phyloP scores from a whole-genome alignment of 2,113 vertebrate genomes.

The Chlorocebus sabaeus region DNA sequence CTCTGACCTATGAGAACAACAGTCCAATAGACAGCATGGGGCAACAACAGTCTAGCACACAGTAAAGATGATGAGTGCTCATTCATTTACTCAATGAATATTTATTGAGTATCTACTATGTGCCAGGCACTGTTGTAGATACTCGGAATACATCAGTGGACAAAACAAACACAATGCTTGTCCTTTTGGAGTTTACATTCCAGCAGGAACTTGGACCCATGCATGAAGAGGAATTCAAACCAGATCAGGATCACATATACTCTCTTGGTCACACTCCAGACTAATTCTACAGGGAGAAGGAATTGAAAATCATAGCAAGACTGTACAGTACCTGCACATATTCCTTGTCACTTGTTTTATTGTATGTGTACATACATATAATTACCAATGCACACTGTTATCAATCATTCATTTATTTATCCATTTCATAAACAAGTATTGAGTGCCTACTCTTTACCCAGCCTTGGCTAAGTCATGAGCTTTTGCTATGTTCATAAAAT shows the following conservation, averaged over 20 bases:
- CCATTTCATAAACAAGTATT: background rate
- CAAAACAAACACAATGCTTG: background rate
- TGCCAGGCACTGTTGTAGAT: background rate
- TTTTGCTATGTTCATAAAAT: background rate
- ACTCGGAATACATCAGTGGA: background rate
- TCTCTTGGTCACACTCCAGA: background rate
- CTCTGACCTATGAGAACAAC: background rate
- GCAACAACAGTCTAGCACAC: background rate
- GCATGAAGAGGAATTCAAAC: background rate
- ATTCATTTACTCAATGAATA: background rate
- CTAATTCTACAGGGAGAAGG: background rate
- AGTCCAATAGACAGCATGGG: background rate
- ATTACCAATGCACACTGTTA: background rate
- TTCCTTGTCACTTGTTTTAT: background rate
- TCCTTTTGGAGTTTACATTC: background rate
- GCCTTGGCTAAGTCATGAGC: background rate
- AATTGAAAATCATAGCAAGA: background rate
- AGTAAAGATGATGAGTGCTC: background rate
- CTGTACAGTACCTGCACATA: background rate
- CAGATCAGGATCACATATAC: background rate
- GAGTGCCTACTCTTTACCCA: background rate
- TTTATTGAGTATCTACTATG: background rate
- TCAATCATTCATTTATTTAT: background rate
- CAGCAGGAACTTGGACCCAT: background rate
- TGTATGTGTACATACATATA: background rate